Percentiles rank a stretch among this genome's conserved stretches.
Evolutionary conservation across 1,140 invertebrate genomes (phyloP).

Genomic region (Zaprionus ghesquierei): DNA sequence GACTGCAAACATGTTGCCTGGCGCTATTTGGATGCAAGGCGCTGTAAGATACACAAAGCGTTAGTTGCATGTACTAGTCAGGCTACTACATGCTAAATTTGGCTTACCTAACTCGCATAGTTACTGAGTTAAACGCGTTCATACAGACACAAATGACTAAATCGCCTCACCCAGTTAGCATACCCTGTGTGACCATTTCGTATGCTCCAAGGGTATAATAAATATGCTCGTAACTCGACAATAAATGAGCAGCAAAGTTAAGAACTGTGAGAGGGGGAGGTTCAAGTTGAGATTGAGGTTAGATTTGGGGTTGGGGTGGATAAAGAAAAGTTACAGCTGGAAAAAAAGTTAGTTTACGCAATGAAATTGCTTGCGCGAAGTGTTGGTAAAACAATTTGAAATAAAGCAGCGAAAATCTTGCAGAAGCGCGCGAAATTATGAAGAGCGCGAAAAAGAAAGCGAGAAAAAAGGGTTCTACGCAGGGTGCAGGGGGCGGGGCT

Average conservation of each 20-base stretch:
- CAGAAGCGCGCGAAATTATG: not conserved
- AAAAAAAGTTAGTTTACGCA: not conserved
- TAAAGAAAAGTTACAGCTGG: not conserved
- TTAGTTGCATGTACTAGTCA: accelerated
- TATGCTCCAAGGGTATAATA: not conserved
- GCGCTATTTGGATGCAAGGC: not conserved
- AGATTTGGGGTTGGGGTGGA: no score
- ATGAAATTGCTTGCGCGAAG: not conserved
- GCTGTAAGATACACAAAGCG: no score
- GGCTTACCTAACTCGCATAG: not conserved
- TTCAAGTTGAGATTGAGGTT: not conserved
- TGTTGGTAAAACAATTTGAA: not conserved
- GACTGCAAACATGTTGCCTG: not conserved
- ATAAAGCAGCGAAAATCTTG: not conserved
- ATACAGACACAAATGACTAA: not conserved
- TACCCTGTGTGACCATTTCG: not conserved
- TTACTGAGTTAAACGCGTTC: not conserved
- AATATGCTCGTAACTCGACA: conserved; percentile 7
- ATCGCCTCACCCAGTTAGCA: not conserved
- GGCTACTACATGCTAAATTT: not conserved
- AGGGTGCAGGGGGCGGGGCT: no score
- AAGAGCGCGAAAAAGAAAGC: not conserved
- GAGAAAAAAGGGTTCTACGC: not conserved
- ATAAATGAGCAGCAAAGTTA: conserved; percentile 21
- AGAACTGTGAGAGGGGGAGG: not conserved